These are phyloP conservation scores for Luperina nickerlii DNA, from an alignment of 2,888 invertebrate species.

Conservation along the genomic window DNA sequence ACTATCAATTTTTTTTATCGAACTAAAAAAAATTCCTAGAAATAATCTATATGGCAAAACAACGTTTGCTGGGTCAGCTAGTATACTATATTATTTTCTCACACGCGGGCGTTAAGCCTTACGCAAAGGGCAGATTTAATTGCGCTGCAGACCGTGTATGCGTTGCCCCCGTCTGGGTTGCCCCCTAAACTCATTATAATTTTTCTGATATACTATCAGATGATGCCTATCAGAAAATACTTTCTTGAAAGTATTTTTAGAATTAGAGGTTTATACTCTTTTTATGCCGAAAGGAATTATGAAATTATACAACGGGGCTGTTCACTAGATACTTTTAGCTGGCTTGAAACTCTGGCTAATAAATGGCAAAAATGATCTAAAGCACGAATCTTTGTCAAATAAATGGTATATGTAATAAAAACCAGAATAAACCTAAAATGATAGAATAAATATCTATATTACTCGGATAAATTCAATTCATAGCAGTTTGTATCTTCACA, in stretches of 20 bases:
- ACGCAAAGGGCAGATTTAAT: constrained; percentile 2
- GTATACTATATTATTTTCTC: too few relatives aligned
- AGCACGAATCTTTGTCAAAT: not conserved
- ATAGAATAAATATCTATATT: not conserved
- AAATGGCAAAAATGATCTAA: not conserved
- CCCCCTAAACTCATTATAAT: not conserved
- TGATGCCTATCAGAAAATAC: not conserved
- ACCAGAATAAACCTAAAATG: not conserved
- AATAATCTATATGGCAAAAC: too few relatives aligned
- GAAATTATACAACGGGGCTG: not conserved
- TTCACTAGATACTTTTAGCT: constrained; percentile 1
- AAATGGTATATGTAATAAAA: constrained; percentile 1
- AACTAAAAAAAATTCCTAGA: too few relatives aligned
- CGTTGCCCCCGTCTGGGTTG: not conserved
- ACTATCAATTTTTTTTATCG: too few relatives aligned
- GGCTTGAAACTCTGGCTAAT: constrained; percentile 3
- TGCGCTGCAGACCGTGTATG: not conserved
- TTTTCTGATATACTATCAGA: not conserved
- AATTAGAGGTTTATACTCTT: not conserved
- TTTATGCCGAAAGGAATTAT: not conserved
- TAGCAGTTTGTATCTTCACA: not conserved
- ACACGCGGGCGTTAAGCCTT: constrained; percentile 14
- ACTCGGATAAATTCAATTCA: not conserved
- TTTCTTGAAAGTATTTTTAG: not conserved
- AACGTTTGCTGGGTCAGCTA: too few relatives aligned